Evolutionary conservation across 2,113 vertebrate species (phyloP).

Genomic region (Oryzias celebensis): DNA sequence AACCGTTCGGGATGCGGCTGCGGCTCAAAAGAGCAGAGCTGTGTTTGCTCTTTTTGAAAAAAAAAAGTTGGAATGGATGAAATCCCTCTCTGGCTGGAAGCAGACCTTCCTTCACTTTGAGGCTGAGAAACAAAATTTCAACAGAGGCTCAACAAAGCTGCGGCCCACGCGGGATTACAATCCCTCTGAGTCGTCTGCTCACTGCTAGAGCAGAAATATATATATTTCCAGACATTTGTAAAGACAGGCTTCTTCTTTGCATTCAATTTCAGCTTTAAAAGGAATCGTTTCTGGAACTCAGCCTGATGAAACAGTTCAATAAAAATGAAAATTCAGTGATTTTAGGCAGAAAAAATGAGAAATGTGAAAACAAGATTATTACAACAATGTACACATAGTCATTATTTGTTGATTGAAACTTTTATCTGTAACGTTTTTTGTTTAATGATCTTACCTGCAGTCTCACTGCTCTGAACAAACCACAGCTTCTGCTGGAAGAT

Average conservation of each 20-base stretch:
- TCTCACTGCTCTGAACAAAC: no score
- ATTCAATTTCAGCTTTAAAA: conserved; percentile 21
- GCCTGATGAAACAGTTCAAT: no score
- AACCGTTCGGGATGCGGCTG: conserved; percentile 50
- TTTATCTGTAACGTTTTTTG: no score
- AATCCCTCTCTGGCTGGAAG: conserved; percentile 40
- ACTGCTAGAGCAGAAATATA: conserved; percentile 9
- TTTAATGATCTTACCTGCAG: no score
- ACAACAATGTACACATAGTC: no score
- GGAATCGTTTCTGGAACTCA: background rate
- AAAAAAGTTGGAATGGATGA: conserved; percentile 53
- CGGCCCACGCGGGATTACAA: conserved; percentile 27
- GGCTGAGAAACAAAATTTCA: conserved; percentile 43
- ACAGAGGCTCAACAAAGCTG: conserved; percentile 24
- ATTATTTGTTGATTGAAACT: no score
- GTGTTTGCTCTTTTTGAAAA: conserved; percentile 49
- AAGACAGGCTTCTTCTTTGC: conserved; percentile 3
- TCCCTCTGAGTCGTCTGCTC: conserved; percentile 21
- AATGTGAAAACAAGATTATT: no score
- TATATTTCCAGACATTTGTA: conserved; percentile 20
- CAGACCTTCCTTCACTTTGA: conserved; percentile 41
- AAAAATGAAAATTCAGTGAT: no score
- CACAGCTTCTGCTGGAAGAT: no score
- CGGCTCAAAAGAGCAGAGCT: conserved; percentile 43
- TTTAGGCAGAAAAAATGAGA: no score